Conservation (phyloP, 2,888 invertebrate genomes). For the Hedya salicella region DNA sequence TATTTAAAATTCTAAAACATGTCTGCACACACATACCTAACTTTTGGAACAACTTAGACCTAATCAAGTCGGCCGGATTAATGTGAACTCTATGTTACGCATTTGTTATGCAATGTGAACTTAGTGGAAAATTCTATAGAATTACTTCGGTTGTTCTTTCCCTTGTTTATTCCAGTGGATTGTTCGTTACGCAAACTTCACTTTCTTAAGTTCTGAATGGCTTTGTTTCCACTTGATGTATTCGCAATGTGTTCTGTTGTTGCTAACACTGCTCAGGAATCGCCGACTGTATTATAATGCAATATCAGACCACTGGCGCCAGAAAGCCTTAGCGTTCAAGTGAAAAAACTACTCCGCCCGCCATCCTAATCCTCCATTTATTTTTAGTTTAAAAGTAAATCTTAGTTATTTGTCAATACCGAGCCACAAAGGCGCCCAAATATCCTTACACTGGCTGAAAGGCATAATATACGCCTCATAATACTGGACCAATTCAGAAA, state of each 20-base stretch:
- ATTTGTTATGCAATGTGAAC: slow-evolving; percentile 37
- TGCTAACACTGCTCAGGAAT: slow-evolving; percentile 60
- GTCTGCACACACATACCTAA: too few species aligned
- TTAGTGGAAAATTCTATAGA: slow-evolving; percentile 46
- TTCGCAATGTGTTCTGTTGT: slow-evolving; percentile 62
- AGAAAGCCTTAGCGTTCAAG: slow-evolving; percentile 60
- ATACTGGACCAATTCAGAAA: slow-evolving; percentile 80
- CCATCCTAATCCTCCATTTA: slow-evolving; percentile 81
- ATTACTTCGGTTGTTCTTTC: slow-evolving; percentile 58
- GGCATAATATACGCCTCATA: slow-evolving; percentile 83
- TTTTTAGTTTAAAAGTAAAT: slow-evolving; percentile 79
- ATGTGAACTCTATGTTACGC: slow-evolving; percentile 7
- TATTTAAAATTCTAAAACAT: too few species aligned
- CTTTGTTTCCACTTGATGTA: slow-evolving; percentile 76
- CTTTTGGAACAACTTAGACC: neutral
- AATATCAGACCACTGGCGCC: slow-evolving; percentile 78
- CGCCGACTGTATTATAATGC: slow-evolving; percentile 69
- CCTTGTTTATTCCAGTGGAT: slow-evolving; percentile 61
- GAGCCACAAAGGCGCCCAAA: slow-evolving; percentile 83
- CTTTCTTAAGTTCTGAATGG: slow-evolving; percentile 63
- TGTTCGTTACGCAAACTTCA: slow-evolving; percentile 72
- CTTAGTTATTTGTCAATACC: slow-evolving; percentile 84
- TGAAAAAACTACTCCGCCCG: slow-evolving; percentile 62
- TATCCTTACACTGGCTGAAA: slow-evolving; percentile 80
- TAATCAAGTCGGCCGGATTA: neutral